Conservation (phyloP, 1,140 invertebrate genomes). For the Chrysomallon squamiferum region DNA sequence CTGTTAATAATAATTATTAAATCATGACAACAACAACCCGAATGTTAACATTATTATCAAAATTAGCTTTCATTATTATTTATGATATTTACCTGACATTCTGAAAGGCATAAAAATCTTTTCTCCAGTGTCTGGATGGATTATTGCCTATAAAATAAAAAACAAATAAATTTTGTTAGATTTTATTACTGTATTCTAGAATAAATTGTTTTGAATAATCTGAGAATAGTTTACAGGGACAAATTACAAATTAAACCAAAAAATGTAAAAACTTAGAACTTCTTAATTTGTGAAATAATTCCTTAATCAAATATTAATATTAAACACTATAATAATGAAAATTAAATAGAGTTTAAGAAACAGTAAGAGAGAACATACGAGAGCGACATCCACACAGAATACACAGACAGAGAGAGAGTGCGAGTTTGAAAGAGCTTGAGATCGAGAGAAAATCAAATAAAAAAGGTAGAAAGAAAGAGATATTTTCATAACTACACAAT, state of each 20-base stretch:
- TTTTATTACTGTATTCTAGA: background rate
- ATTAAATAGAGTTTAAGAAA: too few relatives aligned
- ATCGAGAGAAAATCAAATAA: too few relatives aligned
- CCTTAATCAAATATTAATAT: background rate
- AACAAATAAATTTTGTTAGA: background rate
- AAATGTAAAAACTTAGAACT: background rate
- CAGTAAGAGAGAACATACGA: too few relatives aligned
- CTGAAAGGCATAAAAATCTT: constrained; percentile 67
- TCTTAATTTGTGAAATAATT: background rate
- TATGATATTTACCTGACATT: constrained; percentile 65
- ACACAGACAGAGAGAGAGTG: too few relatives aligned
- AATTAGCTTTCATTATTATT: too few relatives aligned
- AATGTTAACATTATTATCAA: too few relatives aligned
- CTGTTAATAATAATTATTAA: too few relatives aligned
- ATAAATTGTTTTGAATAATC: background rate
- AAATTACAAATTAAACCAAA: background rate
- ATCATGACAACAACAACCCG: too few relatives aligned
- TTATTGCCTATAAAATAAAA: constrained; percentile 58
- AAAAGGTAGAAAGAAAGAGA: too few relatives aligned
- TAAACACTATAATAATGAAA: background rate
- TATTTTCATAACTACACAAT: too few relatives aligned
- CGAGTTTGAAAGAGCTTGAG: too few relatives aligned
- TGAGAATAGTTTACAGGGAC: background rate
- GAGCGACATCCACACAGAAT: too few relatives aligned
- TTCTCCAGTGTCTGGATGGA: constrained; percentile 67